phyloP scores from a whole-genome alignment of 2,888 invertebrate genomes.

The Thyatira batis region DNA sequence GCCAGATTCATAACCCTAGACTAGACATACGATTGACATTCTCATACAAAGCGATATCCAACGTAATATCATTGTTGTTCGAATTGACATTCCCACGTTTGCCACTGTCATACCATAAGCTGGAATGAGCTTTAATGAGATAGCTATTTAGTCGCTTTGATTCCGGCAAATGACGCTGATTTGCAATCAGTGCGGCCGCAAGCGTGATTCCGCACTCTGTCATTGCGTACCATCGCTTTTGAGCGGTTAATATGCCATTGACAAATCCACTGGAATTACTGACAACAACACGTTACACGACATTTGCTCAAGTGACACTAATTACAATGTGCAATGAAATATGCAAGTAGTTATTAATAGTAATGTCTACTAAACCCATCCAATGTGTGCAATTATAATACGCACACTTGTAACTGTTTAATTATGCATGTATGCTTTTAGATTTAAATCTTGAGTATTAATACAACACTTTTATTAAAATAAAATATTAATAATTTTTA shows the following conservation, averaged over 20 bases:
- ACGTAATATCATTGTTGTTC: background rate
- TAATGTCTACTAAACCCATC: constrained; percentile 17
- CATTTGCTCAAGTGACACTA: constrained; percentile 38
- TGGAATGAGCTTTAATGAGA: constrained; percentile 33
- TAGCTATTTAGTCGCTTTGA: constrained; percentile 30
- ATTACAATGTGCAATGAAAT: constrained; percentile 34
- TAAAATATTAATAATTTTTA: too few relatives aligned
- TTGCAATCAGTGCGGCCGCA: constrained; percentile 42
- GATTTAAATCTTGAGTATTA: background rate
- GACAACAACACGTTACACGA: constrained; percentile 23
- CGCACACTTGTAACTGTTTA: background rate
- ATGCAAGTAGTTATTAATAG: constrained; percentile 21
- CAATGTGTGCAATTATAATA: constrained; percentile 6
- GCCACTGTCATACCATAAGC: constrained; percentile 12
- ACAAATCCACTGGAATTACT: constrained; percentile 35
- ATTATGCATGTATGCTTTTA: background rate
- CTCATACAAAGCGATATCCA: background rate
- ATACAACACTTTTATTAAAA: background rate
- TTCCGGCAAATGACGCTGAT: constrained; percentile 33
- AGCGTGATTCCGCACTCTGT: constrained; percentile 43
- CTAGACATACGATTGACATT: background rate
- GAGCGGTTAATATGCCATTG: constrained; percentile 38
- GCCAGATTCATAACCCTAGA: background rate
- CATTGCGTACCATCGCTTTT: constrained; percentile 32
- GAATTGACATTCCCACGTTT: background rate